Conservation (phyloP, 1,140 invertebrate genomes). For the Sitobion miscanthi region DNA sequence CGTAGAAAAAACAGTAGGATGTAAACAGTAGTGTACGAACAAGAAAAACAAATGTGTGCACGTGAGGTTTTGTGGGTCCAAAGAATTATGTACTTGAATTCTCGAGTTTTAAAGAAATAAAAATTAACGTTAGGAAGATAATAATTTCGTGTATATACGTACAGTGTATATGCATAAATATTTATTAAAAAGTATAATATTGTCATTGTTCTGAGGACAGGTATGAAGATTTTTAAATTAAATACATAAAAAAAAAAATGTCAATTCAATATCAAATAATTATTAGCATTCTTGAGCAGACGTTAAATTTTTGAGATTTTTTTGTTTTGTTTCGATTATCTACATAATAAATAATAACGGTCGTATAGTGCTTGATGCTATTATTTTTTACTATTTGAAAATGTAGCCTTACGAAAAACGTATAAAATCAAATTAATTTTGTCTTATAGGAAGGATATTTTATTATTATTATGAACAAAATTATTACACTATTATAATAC, state of each 20-base stretch:
- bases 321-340: neutral
- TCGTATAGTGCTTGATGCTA: neutral
- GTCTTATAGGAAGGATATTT: neutral
- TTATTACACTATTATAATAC: neutral
- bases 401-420: neutral
- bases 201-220: neutral
- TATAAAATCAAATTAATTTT: conserved; percentile 8
- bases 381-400: neutral
- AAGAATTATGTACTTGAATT: neutral
- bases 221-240: neutral
- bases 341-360: neutral
- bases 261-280: neutral
- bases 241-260: neutral
- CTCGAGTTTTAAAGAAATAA: neutral
- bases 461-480: neutral
- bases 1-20: neutral
- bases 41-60: neutral
- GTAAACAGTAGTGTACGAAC: neutral
- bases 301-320: neutral
- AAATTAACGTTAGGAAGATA: neutral
- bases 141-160: neutral
- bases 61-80: neutral
- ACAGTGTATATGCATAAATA: neutral
- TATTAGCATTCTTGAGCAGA: neutral
- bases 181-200: neutral